phyloP scores from a whole-genome alignment of 1,140 invertebrate species.

The Leptinotarsa lineolata region DNA sequence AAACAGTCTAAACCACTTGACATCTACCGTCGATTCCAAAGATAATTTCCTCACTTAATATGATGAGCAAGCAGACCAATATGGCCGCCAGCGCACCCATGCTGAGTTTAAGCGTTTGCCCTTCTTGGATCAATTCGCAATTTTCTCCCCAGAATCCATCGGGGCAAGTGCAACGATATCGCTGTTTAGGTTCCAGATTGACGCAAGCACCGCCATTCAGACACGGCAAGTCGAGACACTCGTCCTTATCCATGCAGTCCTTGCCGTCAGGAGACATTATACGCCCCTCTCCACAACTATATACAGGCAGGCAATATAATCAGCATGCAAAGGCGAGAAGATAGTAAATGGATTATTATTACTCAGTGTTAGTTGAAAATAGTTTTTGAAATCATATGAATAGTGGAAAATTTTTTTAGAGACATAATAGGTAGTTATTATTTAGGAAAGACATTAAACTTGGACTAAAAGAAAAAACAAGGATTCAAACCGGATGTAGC shows the following conservation, averaged over 20 bases:
- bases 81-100: constrained; percentile 93
- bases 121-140: constrained; percentile 91
- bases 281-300: constrained; percentile 88
- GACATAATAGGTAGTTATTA: too few relatives aligned
- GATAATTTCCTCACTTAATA: constrained; percentile 78
- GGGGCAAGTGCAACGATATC: constrained; percentile 84
- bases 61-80: constrained; percentile 90
- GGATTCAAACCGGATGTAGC: too few relatives aligned
- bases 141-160: constrained; percentile 92
- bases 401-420: too few relatives aligned
- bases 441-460: too few relatives aligned
- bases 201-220: constrained; percentile 87
- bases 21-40: not conserved
- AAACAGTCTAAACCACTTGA: too few relatives aligned
- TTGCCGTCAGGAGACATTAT: constrained; percentile 86
- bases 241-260: constrained; percentile 91
- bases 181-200: constrained; percentile 82
- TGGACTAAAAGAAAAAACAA: too few relatives aligned
- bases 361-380: too few relatives aligned
- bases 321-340: not conserved
- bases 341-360: too few relatives aligned
- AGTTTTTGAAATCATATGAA: too few relatives aligned
- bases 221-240: constrained; percentile 90
- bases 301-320: constrained; percentile 22
- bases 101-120: constrained; percentile 88